phyloP scores from a whole-genome alignment of 2,888 invertebrate genomes.

The Dexiosoma caninum region DNA sequence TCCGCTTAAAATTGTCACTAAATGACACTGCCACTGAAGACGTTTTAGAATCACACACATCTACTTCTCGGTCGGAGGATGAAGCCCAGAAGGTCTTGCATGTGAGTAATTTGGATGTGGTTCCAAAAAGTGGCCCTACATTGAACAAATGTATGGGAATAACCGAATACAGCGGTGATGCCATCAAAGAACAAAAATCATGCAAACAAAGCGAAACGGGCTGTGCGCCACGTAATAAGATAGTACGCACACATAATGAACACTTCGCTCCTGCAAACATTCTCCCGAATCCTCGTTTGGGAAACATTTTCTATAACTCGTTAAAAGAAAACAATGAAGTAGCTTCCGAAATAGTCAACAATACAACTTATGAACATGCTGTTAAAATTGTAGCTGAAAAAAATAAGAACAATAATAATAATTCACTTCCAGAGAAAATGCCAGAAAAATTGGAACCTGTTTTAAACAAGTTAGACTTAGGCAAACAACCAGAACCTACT shows the following conservation, averaged over 20 bases:
- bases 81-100: too few relatives aligned
- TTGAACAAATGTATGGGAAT: constrained; percentile 3
- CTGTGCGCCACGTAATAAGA: constrained; percentile 71
- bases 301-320: constrained; percentile 74
- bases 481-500: too few relatives aligned
- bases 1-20: not conserved
- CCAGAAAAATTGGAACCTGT: too few relatives aligned
- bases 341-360: constrained; percentile 69
- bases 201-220: constrained; percentile 71
- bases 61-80: not conserved
- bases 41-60: not conserved
- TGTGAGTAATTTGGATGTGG: constrained; percentile 71
- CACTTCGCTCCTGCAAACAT: too few relatives aligned
- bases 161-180: constrained; percentile 43
- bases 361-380: constrained; percentile 65
- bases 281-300: constrained; percentile 70
- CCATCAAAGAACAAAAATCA: constrained; percentile 22
- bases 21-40: constrained; percentile 38
- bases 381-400: constrained; percentile 60
- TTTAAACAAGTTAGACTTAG: too few relatives aligned
- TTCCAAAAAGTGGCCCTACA: constrained; percentile 69
- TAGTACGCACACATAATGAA: too few relatives aligned
- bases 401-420: too few relatives aligned
- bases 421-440: too few relatives aligned
- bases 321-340: constrained; percentile 71